Conservation (phyloP, 2,113 vertebrate genomes). For the Gallinago jamesoni region DNA sequence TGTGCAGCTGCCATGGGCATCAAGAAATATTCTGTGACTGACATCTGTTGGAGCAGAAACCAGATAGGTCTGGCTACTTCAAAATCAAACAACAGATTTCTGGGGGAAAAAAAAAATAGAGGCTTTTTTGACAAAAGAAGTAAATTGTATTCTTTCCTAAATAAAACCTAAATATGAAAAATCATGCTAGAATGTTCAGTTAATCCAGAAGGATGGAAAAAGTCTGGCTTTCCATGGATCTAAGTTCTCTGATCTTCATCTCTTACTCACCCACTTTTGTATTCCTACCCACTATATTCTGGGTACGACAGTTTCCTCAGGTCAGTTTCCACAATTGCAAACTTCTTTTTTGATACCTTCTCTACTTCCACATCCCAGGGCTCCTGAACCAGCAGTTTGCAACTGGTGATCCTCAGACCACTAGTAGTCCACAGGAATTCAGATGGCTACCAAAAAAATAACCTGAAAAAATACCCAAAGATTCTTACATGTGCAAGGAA, state of each 20-base stretch:
- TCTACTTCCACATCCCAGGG: background rate
- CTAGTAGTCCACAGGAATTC: background rate
- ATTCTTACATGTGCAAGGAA: background rate
- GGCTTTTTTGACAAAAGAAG: background rate
- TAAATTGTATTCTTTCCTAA: background rate
- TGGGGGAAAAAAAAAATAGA: background rate
- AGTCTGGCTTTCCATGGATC: background rate
- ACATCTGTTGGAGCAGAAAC: background rate
- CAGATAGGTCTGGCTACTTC: background rate
- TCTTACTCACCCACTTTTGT: background rate
- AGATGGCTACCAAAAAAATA: background rate
- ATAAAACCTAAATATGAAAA: background rate
- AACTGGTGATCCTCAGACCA: background rate
- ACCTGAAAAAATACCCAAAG: background rate
- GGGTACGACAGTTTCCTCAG: background rate
- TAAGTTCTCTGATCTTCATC: background rate
- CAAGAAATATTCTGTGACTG: background rate
- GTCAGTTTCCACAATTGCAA: background rate
- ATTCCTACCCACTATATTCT: background rate
- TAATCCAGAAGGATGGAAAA: background rate
- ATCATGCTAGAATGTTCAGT: background rate
- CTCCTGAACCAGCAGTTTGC: background rate
- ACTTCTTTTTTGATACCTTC: background rate
- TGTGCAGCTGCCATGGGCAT: background rate
- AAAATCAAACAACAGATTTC: background rate